These are phyloP conservation scores for Protodeltote pygarga DNA, from an alignment of 2,888 invertebrate genomes.

Conservation along the genomic window DNA sequence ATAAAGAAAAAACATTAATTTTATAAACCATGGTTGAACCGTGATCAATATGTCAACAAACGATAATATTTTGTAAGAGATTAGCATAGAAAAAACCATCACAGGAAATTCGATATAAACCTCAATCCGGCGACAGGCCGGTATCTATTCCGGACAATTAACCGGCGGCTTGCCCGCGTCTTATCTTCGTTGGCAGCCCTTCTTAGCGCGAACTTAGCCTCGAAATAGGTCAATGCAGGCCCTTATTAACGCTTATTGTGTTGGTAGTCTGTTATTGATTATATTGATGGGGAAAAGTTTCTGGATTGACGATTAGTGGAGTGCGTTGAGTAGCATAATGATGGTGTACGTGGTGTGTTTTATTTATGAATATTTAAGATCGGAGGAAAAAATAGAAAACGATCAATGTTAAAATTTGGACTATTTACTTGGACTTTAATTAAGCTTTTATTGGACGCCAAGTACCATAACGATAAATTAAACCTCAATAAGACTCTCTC, in stretches of 20 bases:
- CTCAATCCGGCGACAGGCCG: conserved; percentile 47
- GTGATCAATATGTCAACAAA: too few species aligned
- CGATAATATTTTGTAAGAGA: too few species aligned
- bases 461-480: too few species aligned
- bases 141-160: conserved; percentile 77
- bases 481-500: too few species aligned
- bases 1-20: too few species aligned
- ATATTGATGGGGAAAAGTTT: conserved; percentile 52
- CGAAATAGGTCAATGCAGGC: conserved; percentile 70
- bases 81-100: conserved; percentile 27
- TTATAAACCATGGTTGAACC: too few species aligned
- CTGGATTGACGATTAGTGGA: conserved; percentile 9
- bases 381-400: too few species aligned
- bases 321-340: conserved; percentile 4
- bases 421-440: too few species aligned
- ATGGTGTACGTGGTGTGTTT: conserved; percentile 4
- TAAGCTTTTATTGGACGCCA: too few species aligned
- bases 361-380: conserved; percentile 8
- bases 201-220: conserved; percentile 74
- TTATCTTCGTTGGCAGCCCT: conserved; percentile 77
- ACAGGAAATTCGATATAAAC: conserved; percentile 25
- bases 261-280: conserved; percentile 56
- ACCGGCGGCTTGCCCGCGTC: conserved; percentile 64
- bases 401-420: too few species aligned
- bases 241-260: conserved; percentile 67